These are phyloP conservation scores for Boulengeromyrus knoepffleri DNA, from an alignment of 2,113 vertebrate genomes.

Conservation along the genomic window DNA sequence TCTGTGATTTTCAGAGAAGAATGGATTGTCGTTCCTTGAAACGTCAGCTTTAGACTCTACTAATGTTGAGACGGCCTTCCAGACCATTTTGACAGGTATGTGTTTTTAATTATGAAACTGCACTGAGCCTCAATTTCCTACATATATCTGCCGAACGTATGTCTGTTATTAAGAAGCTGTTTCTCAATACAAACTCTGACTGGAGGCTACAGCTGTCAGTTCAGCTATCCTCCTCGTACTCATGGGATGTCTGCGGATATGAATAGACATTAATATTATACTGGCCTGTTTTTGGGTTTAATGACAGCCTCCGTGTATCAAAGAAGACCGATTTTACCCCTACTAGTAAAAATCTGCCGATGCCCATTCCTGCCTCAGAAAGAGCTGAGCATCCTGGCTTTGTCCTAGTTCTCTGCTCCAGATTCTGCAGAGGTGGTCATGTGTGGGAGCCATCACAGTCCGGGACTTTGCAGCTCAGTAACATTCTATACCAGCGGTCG, in stretches of 20 bases:
- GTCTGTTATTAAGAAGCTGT: not conserved
- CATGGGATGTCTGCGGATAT: not conserved
- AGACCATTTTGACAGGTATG: conserved; percentile 15
- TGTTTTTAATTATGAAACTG: not conserved
- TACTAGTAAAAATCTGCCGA: not conserved
- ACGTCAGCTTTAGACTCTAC: conserved; percentile 15
- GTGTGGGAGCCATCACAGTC: not conserved
- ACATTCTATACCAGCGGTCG: not conserved
- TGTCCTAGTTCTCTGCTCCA: not conserved
- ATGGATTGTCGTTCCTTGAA: conserved; percentile 15
- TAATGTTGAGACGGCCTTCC: conserved; percentile 17
- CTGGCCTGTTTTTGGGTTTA: not conserved
- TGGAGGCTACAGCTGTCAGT: not conserved
- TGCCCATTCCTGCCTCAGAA: not conserved
- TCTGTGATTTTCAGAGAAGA: conserved; percentile 15
- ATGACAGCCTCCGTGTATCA: not conserved
- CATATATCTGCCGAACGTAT: not conserved
- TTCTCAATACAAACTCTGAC: not conserved
- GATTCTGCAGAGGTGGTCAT: not conserved
- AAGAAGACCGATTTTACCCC: not conserved
- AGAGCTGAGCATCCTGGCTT: not conserved
- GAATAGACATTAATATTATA: not conserved
- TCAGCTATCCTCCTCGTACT: not conserved
- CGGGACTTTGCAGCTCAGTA: not conserved
- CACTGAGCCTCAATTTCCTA: not conserved